A percentile compares a stretch with the other conserved stretches of the same genome.
phyloP scores from a whole-genome alignment of 2,797 vertebrate genomes.

The Microchirus variegatus region DNA sequence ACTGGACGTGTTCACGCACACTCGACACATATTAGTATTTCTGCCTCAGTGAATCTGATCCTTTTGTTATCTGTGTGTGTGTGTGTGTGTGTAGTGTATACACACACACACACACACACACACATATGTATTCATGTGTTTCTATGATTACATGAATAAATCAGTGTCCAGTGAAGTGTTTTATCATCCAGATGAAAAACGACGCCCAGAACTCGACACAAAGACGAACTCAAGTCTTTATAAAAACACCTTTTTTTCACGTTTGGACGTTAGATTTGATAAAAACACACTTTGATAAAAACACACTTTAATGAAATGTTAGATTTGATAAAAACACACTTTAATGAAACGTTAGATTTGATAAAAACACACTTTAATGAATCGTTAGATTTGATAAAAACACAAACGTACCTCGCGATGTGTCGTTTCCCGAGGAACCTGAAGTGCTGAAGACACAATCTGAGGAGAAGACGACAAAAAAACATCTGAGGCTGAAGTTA shows the following conservation, averaged over 20 bases:
- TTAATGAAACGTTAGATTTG: no score
- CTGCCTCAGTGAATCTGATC: conserved; percentile 47
- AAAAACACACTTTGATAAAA: no score
- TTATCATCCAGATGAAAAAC: no score
- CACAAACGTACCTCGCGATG: conserved; percentile 90
- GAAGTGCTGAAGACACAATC: conserved; percentile 98
- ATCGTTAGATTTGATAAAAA: no score
- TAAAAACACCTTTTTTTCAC: no score
- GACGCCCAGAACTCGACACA: no score
- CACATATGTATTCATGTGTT: conserved; percentile 46
- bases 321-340: no score
- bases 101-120: no score
- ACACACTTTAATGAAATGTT: no score
- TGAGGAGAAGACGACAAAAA: conserved; percentile 63
- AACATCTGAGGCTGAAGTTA: conserved; percentile 1
- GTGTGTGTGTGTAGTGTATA: conserved; percentile 6
- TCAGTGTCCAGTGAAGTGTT: conserved; percentile 7
- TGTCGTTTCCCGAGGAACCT: conserved; percentile 96
- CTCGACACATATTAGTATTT: conserved; percentile 72
- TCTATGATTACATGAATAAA: conserved; percentile 53
- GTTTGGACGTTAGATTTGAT: no score
- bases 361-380: no score
- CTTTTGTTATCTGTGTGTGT: conserved; percentile 21
- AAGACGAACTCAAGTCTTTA: no score
- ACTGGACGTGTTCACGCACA: conserved; percentile 60